phyloP scores from a whole-genome alignment of 2,888 invertebrate genomes.

The Pseudanteris insignis region DNA sequence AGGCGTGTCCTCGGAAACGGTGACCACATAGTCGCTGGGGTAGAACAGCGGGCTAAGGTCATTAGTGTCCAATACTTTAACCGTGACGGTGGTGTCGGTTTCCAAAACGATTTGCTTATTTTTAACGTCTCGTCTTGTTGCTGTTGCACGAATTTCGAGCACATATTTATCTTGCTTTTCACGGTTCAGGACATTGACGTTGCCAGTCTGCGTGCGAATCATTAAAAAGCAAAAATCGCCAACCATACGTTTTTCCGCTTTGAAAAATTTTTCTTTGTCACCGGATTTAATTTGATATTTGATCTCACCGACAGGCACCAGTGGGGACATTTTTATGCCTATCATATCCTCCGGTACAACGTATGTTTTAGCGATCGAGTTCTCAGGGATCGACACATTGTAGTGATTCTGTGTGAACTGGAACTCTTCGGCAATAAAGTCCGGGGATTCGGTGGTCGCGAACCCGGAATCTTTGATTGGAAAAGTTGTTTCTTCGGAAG shows the following conservation, averaged over 20 bases:
- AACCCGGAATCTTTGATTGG: too few relatives aligned
- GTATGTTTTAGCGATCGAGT: slow-evolving; percentile 90
- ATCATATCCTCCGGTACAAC: slow-evolving; percentile 80
- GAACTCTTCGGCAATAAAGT: slow-evolving; percentile 65
- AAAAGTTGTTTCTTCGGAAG: slow-evolving; percentile 40
- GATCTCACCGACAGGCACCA: slow-evolving; percentile 68
- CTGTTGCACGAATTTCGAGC: slow-evolving; percentile 79
- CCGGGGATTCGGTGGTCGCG: slow-evolving; percentile 29
- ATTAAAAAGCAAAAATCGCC: slow-evolving; percentile 95
- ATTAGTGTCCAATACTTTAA: slow-evolving; percentile 83
- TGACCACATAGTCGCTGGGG: slow-evolving; percentile 85
- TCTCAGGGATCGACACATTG: slow-evolving; percentile 92
- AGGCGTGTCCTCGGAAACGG: slow-evolving; percentile 88
- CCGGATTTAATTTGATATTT: slow-evolving; percentile 84
- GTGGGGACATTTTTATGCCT: slow-evolving; percentile 74
- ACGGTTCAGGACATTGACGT: slow-evolving; percentile 89
- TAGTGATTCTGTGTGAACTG: slow-evolving; percentile 79
- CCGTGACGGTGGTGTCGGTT: slow-evolving; percentile 76
- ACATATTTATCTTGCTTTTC: slow-evolving; percentile 88
- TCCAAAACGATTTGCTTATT: slow-evolving; percentile 70
- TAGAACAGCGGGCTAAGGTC: slow-evolving; percentile 95
- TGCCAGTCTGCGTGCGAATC: slow-evolving; percentile 87
- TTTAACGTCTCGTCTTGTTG: slow-evolving; percentile 70
- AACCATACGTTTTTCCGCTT: slow-evolving; percentile 86
- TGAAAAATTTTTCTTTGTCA: slow-evolving; percentile 90